A percentile compares a stretch with the other conserved stretches of the same genome.
These are phyloP conservation scores for Athalia cordata DNA, from an alignment of 2,888 invertebrate species.

Conservation along the genomic window DNA sequence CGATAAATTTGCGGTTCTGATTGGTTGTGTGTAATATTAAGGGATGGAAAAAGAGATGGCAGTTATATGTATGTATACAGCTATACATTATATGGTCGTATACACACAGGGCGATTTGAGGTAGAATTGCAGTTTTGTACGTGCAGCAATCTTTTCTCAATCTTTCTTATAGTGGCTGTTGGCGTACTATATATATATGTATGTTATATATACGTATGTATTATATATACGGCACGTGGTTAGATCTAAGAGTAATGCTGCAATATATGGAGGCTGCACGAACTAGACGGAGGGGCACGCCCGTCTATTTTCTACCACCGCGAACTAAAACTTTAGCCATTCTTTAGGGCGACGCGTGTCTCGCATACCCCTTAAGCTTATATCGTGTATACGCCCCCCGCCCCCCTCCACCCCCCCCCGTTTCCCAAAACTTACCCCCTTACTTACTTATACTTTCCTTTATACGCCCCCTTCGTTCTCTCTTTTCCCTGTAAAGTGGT, in stretches of 20 bases:
- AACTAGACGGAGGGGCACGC: background rate
- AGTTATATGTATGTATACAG: background rate
- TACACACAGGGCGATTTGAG: background rate
- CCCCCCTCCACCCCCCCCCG: no score
- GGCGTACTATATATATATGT: no score
- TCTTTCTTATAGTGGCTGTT: slow-evolving; percentile 55
- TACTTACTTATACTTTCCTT: no score
- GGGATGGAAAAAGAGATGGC: background rate
- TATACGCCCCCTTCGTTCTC: no score
- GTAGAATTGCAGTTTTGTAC: slow-evolving; percentile 49
- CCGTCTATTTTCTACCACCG: slow-evolving; percentile 13
- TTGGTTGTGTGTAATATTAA: background rate
- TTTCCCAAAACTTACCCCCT: no score
- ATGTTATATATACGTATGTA: no score
- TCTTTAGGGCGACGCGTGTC: slow-evolving; percentile 34
- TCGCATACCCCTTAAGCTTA: slow-evolving; percentile 2
- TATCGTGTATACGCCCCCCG: background rate
- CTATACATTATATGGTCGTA: background rate
- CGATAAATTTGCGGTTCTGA: no score
- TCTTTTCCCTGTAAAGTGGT: no score
- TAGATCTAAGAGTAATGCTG: slow-evolving; percentile 29
- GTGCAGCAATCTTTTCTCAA: slow-evolving; percentile 67
- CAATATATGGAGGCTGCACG: background rate
- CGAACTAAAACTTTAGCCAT: slow-evolving; percentile 24
- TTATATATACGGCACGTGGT: slow-evolving; percentile 10